A percentile compares a stretch with the other conserved stretches of the same genome.
phyloP scores from a whole-genome alignment of 2,888 invertebrate genomes.

The Venusia cambrica region DNA sequence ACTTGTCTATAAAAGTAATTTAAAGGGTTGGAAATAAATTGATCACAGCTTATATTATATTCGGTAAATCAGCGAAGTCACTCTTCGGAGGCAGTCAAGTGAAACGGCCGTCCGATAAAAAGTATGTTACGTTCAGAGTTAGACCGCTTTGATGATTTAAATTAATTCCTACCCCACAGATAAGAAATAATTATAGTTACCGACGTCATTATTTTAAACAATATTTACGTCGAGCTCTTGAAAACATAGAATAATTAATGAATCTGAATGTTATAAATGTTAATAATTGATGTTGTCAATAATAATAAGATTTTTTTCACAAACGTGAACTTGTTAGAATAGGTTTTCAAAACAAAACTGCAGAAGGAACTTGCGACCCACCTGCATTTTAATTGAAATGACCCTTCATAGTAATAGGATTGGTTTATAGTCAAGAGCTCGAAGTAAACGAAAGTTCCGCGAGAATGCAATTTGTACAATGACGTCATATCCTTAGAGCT shows the following conservation, averaged over 20 bases:
- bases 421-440: constrained; percentile 28
- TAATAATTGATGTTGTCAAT: constrained; percentile 20
- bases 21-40: no score
- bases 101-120: constrained; percentile 34
- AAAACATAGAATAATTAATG: constrained; percentile 13
- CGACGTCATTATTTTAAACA: constrained; percentile 32
- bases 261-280: constrained; percentile 19
- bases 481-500: constrained; percentile 80
- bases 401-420: no score
- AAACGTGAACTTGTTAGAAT: constrained; percentile 5
- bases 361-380: no score
- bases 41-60: no score
- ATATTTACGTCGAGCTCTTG: constrained; percentile 29
- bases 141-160: constrained; percentile 25
- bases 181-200: constrained; percentile 19
- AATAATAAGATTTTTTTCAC: constrained; percentile 12
- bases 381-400: no score
- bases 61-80: no score
- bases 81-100: no score
- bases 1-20: no score
- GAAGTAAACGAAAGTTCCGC: constrained; percentile 41
- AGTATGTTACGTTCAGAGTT: constrained; percentile 26
- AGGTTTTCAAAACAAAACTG: no score
- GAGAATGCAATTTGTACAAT: constrained; percentile 59
- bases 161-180: constrained; percentile 28